Conservation (phyloP, 2,113 vertebrate genomes). For the Malaclemys terrapin region DNA sequence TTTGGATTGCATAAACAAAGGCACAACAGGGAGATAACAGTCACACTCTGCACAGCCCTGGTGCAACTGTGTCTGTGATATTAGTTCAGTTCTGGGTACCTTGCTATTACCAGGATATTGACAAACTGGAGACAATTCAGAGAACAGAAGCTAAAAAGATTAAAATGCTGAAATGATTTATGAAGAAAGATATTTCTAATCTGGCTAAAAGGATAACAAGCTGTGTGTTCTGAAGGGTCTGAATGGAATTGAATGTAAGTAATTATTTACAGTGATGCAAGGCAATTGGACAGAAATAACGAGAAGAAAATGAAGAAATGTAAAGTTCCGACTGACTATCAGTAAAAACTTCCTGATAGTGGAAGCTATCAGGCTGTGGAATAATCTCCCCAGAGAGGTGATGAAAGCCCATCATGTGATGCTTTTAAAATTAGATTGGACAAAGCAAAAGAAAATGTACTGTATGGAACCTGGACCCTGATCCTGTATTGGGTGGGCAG, state of each 20-base stretch:
- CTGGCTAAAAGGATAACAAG: not conserved
- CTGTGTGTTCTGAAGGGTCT: not conserved
- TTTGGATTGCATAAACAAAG: not conserved
- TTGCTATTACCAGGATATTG: not conserved
- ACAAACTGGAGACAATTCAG: not conserved
- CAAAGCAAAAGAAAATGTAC: not conserved
- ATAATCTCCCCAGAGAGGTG: not conserved
- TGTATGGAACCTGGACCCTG: not conserved
- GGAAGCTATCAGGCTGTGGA: not conserved
- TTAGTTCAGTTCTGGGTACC: not conserved
- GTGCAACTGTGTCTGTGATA: not conserved
- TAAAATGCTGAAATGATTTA: not conserved
- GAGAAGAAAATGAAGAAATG: not conserved
- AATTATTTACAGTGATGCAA: not conserved
- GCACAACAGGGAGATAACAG: not conserved
- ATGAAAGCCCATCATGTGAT: not conserved
- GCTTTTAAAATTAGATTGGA: not conserved
- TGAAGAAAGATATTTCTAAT: not conserved
- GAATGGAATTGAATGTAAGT: not conserved
- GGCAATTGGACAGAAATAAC: not conserved
- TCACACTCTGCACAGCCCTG: not conserved
- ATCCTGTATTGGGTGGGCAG: not conserved
- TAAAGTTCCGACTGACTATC: not conserved
- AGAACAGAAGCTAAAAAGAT: not conserved
- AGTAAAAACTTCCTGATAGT: not conserved